These are phyloP conservation scores for Siniperca chuatsi DNA, from an alignment of 2,113 vertebrate genomes.

Conservation along the genomic window DNA sequence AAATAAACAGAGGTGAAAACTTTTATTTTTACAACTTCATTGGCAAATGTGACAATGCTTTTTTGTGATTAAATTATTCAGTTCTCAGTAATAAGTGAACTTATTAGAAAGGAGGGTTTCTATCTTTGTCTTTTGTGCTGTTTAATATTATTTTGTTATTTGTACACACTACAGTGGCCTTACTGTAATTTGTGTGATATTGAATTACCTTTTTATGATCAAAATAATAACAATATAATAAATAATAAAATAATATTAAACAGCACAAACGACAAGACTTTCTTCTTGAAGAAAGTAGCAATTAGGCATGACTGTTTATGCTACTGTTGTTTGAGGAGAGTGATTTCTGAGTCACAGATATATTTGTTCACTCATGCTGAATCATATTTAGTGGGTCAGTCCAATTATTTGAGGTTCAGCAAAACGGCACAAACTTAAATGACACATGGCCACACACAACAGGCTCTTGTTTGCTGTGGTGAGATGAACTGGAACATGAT, in stretches of 20 bases:
- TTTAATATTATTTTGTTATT: background rate
- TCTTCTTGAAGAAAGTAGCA: background rate
- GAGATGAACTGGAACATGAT: conserved; percentile 19
- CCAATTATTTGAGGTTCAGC: conserved; percentile 4
- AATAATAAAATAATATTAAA: no score
- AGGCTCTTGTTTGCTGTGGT: background rate
- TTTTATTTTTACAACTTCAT: background rate
- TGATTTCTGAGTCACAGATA: background rate
- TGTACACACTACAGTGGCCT: background rate
- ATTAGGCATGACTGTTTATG: background rate
- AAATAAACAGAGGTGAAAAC: background rate
- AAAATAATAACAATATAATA: no score
- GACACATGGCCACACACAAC: conserved; percentile 7
- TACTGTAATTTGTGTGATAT: background rate
- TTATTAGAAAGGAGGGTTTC: background rate
- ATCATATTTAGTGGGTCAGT: background rate
- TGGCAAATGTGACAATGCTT: background rate
- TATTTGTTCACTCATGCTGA: conserved; percentile 7
- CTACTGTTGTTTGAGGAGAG: background rate
- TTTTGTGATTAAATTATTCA: background rate
- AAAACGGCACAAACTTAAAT: conserved; percentile 12
- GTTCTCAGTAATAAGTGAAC: background rate
- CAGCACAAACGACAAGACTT: no score
- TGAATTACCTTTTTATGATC: no score
- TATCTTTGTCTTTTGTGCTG: background rate